A percentile compares a stretch with the other conserved stretches of the same genome.
phyloP scores from a whole-genome alignment of 2,888 invertebrate species.

The Dryobota labecula region DNA sequence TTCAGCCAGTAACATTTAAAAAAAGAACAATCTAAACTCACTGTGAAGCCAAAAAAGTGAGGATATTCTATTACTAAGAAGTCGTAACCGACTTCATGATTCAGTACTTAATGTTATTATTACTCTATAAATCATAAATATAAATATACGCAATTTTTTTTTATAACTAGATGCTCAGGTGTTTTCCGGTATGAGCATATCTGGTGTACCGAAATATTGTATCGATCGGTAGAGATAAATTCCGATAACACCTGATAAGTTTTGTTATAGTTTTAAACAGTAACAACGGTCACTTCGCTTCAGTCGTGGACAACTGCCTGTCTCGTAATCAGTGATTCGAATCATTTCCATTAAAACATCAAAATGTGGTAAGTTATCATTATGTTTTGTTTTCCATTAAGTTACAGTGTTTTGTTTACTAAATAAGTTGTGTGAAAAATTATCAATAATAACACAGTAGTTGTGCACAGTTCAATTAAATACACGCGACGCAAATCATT shows the following conservation, averaged over 20 bases:
- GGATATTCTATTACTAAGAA: conserved; percentile 41
- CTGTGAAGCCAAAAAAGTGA: conserved; percentile 54
- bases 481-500: conserved; percentile 43
- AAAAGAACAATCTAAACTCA: conserved; percentile 24
- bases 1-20: conserved; percentile 11
- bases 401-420: conserved; percentile 22
- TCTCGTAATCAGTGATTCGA: conserved; percentile 53
- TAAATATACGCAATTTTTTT: not conserved
- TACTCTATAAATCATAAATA: conserved; percentile 16
- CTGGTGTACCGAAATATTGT: conserved; percentile 48
- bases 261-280: conserved; percentile 61
- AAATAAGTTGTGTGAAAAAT: conserved; percentile 17
- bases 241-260: conserved; percentile 67
- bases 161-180: not conserved
- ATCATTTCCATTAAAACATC: conserved; percentile 43
- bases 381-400: conserved; percentile 22
- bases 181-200: conserved; percentile 16
- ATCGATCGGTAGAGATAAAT: conserved; percentile 70
- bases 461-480: conserved; percentile 32
- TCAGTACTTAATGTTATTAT: not conserved
- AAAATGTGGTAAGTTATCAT: conserved; percentile 73
- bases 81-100: conserved; percentile 9
- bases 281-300: conserved; percentile 49
- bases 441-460: conserved; percentile 15
- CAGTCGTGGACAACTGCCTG: conserved; percentile 62